Conservation (phyloP, 92 coral and sea anemone species). For the Metridium senile region DNA sequence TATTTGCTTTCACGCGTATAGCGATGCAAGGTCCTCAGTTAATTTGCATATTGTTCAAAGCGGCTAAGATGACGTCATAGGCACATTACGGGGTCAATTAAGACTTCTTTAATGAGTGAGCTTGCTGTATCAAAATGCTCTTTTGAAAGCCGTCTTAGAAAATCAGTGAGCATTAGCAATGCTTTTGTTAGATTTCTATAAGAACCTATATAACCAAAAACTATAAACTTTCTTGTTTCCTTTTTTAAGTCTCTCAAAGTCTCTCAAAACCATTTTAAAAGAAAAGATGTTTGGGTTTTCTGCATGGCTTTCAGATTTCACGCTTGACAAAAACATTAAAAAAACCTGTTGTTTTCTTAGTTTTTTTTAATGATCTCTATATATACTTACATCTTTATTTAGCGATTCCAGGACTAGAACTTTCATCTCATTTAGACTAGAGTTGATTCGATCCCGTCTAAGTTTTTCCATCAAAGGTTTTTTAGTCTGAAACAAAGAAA, state of each 20-base stretch:
- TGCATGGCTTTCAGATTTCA: no score
- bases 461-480: constrained; percentile 94
- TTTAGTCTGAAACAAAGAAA: constrained; percentile 73
- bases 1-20: background rate
- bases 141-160: constrained; percentile 2
- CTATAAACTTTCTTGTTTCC: no score
- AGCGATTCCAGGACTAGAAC: constrained; percentile 77
- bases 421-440: constrained; percentile 88
- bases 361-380: background rate
- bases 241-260: no score
- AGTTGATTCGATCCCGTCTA: constrained; percentile 89
- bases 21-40: background rate
- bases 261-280: no score
- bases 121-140: background rate
- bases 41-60: background rate
- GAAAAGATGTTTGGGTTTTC: no score
- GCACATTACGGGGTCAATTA: constrained; percentile 11
- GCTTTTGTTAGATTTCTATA: no score
- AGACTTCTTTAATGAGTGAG: background rate
- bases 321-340: no score
- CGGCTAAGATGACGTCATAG: constrained; percentile 8
- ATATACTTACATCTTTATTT: constrained; percentile 87
- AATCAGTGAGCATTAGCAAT: no score
- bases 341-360: background rate
- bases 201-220: no score